Evolutionary conservation across 2,888 invertebrate species (phyloP), one percentile per base, ranked within the genome.

Genomic region (Boloria euphrosyne): DNA sequence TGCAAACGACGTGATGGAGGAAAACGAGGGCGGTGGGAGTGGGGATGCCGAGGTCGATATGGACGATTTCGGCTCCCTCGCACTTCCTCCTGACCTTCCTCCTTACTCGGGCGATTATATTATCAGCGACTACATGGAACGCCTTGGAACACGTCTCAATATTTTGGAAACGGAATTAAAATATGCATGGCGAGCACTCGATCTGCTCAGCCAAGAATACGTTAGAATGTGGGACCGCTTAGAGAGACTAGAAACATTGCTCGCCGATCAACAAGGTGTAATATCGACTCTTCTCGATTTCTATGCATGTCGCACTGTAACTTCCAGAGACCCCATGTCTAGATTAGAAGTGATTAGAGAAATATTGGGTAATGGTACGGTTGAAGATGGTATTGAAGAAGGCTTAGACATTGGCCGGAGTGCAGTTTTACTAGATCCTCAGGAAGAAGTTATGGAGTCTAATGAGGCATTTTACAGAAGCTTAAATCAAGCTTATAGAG

Each of bases 151-250:
- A 31, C 94, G 97, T 46, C 94, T 98, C 69, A 97, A 96, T 79
- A 95, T 97, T 76, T 93, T 98, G 14, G 98, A 98, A 86, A 97
- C 97, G 3, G 98, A 98, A 87, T 93, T 98, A 57, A 96, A 97
- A 80, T 97, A 97, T 81, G 98, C 98, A 17, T 98, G 98, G 98
- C 94, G 97, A 72, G 97, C 98, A 3, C 93, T 98, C 65, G 98
- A 98, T 82, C 93, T 98, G 62, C 94, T 98, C 44, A 97, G 97
- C 49, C 97, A 97, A 79, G 98, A 98, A 83, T 98, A 98, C 80
- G 96, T 97, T 62, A 96, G 97, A 83, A 98, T 98, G 96, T 98
- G 98, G 97, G 96, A 97, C 79, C 93, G 97, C 53, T 90, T 98
- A 68, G 98, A 98, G 80, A 96, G 97, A 84, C 90, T 98, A 38